These are phyloP conservation scores for Folsomia candida DNA, from an alignment of 2,888 invertebrate species.

Conservation along the genomic window DNA sequence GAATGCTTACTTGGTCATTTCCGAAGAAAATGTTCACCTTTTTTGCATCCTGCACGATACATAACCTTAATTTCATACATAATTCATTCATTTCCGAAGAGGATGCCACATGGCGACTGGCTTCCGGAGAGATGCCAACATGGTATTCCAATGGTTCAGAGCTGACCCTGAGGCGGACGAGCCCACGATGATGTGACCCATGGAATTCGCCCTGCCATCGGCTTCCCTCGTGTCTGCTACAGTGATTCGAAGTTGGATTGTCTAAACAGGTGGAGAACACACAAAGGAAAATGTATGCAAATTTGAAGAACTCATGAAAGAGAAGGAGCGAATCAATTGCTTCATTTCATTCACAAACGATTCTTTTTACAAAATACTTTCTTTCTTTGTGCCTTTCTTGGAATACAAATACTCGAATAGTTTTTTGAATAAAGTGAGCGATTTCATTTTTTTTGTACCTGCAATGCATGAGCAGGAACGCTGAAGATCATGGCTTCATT, in stretches of 20 bases:
- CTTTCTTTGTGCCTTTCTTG: no score
- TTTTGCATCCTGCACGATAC: no score
- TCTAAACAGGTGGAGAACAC: constrained; percentile 61
- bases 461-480: constrained; percentile 69
- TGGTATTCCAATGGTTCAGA: constrained; percentile 77
- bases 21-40: no score
- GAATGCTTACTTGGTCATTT: no score
- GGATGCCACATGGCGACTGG: constrained; percentile 84
- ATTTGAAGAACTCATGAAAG: neutral
- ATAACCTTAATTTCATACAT: no score
- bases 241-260: constrained; percentile 69
- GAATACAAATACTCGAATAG: no score
- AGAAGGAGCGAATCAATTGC: no score
- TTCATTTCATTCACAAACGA: no score
- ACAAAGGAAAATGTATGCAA: neutral
- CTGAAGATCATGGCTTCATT: constrained; percentile 83
- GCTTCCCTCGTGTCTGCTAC: constrained; percentile 58
- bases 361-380: neutral
- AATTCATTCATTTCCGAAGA: constrained; percentile 57
- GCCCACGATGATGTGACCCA: constrained; percentile 78
- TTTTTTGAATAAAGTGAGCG: no score
- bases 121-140: constrained; percentile 74
- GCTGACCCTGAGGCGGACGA: constrained; percentile 70
- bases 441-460: constrained; percentile 57
- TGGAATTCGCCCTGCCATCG: constrained; percentile 61